A percentile compares a stretch with the other conserved stretches of the same genome.
Evolutionary conservation across 2,113 vertebrate species (phyloP).

Genomic region (Grammomys dolichurus): DNA sequence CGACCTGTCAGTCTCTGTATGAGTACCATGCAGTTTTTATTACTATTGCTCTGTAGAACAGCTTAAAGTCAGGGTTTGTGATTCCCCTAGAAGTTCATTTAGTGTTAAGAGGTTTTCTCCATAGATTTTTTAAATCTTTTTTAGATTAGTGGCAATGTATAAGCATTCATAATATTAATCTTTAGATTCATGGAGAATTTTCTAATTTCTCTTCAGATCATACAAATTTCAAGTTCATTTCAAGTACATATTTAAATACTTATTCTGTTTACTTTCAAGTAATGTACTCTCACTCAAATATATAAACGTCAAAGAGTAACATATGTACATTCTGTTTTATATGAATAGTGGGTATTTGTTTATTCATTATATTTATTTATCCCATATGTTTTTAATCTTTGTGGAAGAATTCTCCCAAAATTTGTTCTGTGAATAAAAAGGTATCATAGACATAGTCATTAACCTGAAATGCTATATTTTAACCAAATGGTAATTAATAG

Average conservation of each 20-base stretch:
- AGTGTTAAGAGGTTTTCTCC: not conserved
- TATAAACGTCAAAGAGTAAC: not conserved
- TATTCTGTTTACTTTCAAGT: not conserved
- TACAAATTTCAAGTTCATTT: not conserved
- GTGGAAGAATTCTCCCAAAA: not conserved
- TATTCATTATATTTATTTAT: not conserved
- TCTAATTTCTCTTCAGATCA: not conserved
- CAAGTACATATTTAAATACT: no score
- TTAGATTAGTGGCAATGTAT: not conserved
- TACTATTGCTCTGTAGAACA: no score
- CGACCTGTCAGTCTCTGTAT: no score
- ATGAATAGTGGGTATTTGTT: not conserved
- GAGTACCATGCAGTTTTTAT: no score
- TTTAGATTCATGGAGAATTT: no score
- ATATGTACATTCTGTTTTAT: not conserved
- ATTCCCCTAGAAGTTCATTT: no score
- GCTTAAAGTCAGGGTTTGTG: no score
- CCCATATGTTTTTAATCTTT: not conserved
- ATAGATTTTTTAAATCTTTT: no score
- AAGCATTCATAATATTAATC: not conserved
- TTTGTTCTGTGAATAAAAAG: not conserved
- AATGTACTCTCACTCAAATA: not conserved
- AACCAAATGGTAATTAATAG: not conserved
- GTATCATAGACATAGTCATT: not conserved
- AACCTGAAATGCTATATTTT: not conserved